Evolutionary conservation across 2,888 invertebrate genomes (phyloP).

Genomic region (Tridacna gigas): DNA sequence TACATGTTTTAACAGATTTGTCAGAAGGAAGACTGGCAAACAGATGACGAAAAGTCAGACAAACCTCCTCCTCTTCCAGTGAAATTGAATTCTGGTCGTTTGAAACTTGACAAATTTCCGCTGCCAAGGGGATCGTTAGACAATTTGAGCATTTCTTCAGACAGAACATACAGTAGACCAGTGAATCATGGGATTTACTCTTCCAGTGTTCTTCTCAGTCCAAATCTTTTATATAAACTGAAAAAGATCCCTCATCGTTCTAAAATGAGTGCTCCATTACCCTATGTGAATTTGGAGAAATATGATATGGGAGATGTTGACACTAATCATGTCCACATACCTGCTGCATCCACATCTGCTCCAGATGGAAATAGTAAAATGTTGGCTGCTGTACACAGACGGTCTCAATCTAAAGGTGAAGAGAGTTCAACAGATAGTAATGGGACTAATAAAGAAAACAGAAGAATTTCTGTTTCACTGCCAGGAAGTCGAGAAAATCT

Average conservation of each 20-base stretch:
- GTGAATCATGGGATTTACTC: constrained; percentile 35
- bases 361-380: constrained; percentile 51
- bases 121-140: constrained; percentile 52
- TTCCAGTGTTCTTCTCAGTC: constrained; percentile 69
- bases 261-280: constrained; percentile 76
- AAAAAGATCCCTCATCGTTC: constrained; percentile 72
- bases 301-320: constrained; percentile 74
- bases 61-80: constrained; percentile 67
- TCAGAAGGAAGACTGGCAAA: constrained; percentile 47
- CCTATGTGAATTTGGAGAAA: constrained; percentile 78
- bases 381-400: constrained; percentile 19
- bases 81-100: constrained; percentile 50
- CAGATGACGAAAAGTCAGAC: constrained; percentile 60
- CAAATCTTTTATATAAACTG: constrained; percentile 74
- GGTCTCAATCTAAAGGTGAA: constrained; percentile 61
- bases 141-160: constrained; percentile 63
- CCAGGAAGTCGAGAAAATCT: constrained; percentile 64
- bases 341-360: constrained; percentile 60
- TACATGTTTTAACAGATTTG: neutral
- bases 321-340: constrained; percentile 72
- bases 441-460: constrained; percentile 55
- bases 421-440: constrained; percentile 51
- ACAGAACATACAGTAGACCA: constrained; percentile 55
- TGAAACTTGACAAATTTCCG: constrained; percentile 23
- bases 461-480: constrained; percentile 51